A percentile compares a stretch with the other conserved stretches of the same genome.
phyloP scores from a whole-genome alignment of 2,113 vertebrate species.

The Carettochelys insculpta region DNA sequence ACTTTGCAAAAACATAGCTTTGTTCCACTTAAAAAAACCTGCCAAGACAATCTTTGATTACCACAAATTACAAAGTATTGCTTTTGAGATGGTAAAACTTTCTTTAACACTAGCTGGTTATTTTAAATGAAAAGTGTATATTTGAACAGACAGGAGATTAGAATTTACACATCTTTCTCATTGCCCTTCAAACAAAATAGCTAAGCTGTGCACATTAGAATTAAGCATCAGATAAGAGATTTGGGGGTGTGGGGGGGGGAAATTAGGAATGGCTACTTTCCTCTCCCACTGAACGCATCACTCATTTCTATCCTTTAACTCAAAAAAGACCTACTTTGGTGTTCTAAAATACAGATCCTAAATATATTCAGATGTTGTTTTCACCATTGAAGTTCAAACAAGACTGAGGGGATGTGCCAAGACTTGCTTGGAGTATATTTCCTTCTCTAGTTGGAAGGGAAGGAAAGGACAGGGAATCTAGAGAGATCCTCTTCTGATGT shows the following conservation, averaged over 20 bases:
- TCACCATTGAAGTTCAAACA: background rate
- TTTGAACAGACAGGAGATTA: slow-evolving; percentile 31
- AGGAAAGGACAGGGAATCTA: background rate
- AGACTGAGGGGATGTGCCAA: background rate
- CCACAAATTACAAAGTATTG: background rate
- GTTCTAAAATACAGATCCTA: background rate
- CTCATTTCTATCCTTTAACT: background rate
- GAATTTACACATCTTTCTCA: background rate
- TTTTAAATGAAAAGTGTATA: slow-evolving; percentile 22
- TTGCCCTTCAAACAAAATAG: background rate
- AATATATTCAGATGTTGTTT: background rate
- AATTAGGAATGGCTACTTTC: background rate
- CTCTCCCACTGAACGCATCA: background rate
- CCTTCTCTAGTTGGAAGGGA: background rate
- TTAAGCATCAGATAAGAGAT: background rate
- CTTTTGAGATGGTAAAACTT: background rate
- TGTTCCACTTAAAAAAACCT: slow-evolving; percentile 5
- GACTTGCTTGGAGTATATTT: background rate
- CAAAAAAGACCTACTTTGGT: background rate
- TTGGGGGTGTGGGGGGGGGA: background rate
- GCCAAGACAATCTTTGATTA: slow-evolving; percentile 32
- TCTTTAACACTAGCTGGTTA: slow-evolving; percentile 14
- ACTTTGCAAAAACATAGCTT: background rate
- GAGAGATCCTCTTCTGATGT: background rate
- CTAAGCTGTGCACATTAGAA: background rate